Base-by-base conservation (phyloP, 2,113 vertebrate species). In the Naja naja region DNA sequence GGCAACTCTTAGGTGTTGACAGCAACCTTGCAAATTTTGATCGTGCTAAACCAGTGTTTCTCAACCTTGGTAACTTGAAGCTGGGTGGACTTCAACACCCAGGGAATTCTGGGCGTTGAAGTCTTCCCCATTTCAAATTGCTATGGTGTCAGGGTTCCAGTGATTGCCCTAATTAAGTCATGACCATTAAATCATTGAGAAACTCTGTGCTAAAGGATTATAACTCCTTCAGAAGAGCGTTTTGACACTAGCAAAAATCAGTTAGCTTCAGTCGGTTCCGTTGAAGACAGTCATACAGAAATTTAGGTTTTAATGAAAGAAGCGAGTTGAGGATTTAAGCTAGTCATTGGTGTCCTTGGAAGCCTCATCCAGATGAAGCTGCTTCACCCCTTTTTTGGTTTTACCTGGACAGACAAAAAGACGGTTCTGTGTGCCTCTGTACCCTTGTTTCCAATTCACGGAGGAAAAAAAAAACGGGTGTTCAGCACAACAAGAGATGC, bases 151-250 rank as follows among this genome's bases (percentile, higher is more conserved):
- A 45, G 45, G 45, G 45, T 45, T 45, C 45, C 45, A 45, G 4
- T 45, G 45, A 45, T 45, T 45, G 45, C 45, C 45, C 45, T 45
- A 45, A 45, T 45, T 45, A 45, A 45, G 45, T 45, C 45, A 45
- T 45, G 45, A 45, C 45, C 45, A 45, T 45, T 45, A 45, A 45
- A 45, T 45, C 45, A 45, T 56, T 23, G 55, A 56, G 23, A 56
- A 56, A 56, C 55, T 88, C 45, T 4, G 45, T 16, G 1, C 9
- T 49, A 47, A 11, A 47, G 9, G 12, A 6, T 95, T 22, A 34
- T 69, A 56, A n/a, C 93, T 88, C 93, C 47, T 81, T 91, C 45
- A 27, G 89, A 52, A 90, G 92, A 14, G 87, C 1, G 27, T 69
- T 87, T 56, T 27, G 69, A 58, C 27, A 39, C 30, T 8, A 27